Conservation (phyloP, 1,140 invertebrate species). For the Drosophila athabasca region DNA sequence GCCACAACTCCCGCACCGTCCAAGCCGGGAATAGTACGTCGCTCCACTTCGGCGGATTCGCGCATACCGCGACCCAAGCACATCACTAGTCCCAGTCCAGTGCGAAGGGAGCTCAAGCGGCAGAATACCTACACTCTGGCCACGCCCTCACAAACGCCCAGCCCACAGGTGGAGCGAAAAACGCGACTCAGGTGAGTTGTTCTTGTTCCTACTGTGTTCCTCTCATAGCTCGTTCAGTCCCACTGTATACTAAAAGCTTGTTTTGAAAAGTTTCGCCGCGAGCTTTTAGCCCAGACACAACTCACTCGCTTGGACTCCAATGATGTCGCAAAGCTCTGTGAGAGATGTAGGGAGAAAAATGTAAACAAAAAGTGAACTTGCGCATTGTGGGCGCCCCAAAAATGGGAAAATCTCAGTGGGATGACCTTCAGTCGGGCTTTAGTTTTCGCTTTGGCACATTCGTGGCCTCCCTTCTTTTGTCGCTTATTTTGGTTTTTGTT, state of each 20-base stretch:
- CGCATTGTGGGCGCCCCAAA: slow-evolving; percentile 36
- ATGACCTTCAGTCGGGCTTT: slow-evolving; percentile 76
- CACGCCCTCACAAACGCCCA: slow-evolving; percentile 52
- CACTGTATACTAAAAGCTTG: slow-evolving; percentile 35
- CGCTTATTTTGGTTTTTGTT: slow-evolving; percentile 55
- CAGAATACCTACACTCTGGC: slow-evolving; percentile 85
- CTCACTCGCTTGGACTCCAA: too few relatives aligned
- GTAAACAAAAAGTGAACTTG: slow-evolving; percentile 26
- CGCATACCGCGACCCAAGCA: slow-evolving; percentile 84
- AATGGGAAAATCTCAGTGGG: slow-evolving; percentile 2
- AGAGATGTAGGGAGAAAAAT: too few relatives aligned
- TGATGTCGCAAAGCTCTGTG: too few relatives aligned
- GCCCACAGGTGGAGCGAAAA: slow-evolving; percentile 62
- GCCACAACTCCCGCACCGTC: too few relatives aligned
- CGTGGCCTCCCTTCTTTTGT: slow-evolving; percentile 47
- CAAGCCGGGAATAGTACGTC: slow-evolving; percentile 10
- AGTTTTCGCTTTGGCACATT: slow-evolving; percentile 57
- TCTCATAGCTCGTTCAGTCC: neutral
- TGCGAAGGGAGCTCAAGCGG: slow-evolving; percentile 82
- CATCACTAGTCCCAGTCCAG: slow-evolving; percentile 83
- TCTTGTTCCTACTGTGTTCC: neutral
- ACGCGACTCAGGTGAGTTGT: slow-evolving; percentile 62
- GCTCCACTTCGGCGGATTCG: slow-evolving; percentile 64
- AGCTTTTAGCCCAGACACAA: slow-evolving; percentile 42
- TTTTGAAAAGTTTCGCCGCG: neutral